Evolutionary conservation across 2,888 invertebrate genomes (phyloP).

Genomic region (Limnephilus marmoratus): DNA sequence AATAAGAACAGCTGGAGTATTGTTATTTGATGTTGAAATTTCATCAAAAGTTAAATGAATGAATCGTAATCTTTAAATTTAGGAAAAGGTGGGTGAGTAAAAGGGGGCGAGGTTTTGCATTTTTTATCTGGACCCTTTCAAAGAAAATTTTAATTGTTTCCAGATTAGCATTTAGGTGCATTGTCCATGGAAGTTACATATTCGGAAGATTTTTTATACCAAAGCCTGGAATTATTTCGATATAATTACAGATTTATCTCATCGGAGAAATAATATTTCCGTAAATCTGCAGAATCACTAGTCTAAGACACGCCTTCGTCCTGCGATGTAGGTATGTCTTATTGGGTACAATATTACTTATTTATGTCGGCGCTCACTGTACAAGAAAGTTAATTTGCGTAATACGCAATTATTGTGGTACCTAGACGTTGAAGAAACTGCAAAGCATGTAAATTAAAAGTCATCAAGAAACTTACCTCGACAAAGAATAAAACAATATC

Average conservation of each 20-base stretch:
- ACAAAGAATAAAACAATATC: slow-evolving; percentile 11
- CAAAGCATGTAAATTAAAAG: not conserved
- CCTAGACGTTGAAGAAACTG: not conserved
- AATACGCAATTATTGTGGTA: not conserved
- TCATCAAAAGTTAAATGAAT: not conserved
- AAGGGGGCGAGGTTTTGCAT: not conserved
- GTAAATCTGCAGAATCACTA: not conserved
- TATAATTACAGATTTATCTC: not conserved
- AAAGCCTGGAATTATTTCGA: not conserved
- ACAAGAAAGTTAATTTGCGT: not conserved
- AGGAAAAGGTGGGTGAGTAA: not conserved
- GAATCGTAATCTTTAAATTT: not conserved
- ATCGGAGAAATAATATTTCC: not conserved
- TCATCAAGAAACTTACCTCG: slow-evolving; percentile 7
- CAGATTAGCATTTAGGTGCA: not conserved
- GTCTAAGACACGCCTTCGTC: slow-evolving; percentile 30
- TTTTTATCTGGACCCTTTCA: not conserved
- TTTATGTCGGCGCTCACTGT: not conserved
- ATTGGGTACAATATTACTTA: not conserved
- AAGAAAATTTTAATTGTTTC: not conserved
- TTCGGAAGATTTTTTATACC: not conserved
- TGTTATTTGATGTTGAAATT: not conserved
- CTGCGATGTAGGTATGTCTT: slow-evolving; percentile 19
- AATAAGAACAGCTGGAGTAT: not conserved
- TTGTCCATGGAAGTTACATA: not conserved